Evolutionary conservation across 2,113 vertebrate genomes (phyloP).

Genomic region (Planiliza haematocheilus): DNA sequence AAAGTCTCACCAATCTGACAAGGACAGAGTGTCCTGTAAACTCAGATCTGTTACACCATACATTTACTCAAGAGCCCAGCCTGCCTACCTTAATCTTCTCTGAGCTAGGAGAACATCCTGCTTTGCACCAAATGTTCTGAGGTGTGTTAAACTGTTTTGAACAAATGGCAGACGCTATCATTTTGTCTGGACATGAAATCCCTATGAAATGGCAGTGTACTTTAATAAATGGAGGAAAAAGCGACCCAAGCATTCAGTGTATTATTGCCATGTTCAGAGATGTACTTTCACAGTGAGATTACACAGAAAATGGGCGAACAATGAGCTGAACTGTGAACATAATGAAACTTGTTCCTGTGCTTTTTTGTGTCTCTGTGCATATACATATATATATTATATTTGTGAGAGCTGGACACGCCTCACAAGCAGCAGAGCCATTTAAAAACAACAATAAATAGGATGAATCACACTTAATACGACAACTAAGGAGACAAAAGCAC

Average conservation of each 20-base stretch:
- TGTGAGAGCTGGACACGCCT: not conserved
- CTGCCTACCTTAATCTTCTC: not conserved
- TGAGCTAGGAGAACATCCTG: not conserved
- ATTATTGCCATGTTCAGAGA: conserved; percentile 26
- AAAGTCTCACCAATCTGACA: too few relatives aligned
- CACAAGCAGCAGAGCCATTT: conserved; percentile 21
- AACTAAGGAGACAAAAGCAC: conserved; percentile 15
- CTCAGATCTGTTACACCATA: not conserved
- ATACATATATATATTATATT: conserved; percentile 7
- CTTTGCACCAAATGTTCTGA: not conserved
- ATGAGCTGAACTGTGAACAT: conserved; percentile 3
- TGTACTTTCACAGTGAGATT: not conserved
- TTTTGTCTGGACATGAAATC: conserved; percentile 4
- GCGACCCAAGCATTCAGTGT: not conserved
- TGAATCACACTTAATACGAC: conserved; percentile 46
- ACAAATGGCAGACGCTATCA: not conserved
- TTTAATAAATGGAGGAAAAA: conserved; percentile 35
- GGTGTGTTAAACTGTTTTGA: conserved; percentile 9
- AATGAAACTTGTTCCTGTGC: conserved; percentile 7
- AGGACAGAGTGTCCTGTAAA: not conserved
- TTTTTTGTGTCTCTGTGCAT: conserved; percentile 1
- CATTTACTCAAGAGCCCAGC: not conserved
- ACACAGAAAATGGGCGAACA: not conserved
- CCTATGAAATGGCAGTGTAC: conserved; percentile 15
- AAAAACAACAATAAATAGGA: conserved; percentile 43